phyloP scores from a whole-genome alignment of 2,888 invertebrate genomes.

The Tipula lateralis region DNA sequence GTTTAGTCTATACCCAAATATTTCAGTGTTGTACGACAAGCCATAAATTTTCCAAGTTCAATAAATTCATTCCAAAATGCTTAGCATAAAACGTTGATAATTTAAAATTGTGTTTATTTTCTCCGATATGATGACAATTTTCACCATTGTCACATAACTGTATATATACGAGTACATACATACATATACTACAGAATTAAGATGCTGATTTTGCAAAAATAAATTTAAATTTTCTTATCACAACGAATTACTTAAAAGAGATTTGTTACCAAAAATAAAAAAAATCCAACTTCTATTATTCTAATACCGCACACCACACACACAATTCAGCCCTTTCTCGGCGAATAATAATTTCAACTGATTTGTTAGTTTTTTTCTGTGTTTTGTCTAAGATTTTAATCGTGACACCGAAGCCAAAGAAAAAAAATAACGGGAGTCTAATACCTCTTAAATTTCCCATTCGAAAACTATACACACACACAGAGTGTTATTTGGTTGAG shows the following conservation, averaged over 20 bases:
- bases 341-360: not conserved
- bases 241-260: not conserved
- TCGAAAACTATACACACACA: not conserved
- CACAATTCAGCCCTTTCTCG: not conserved
- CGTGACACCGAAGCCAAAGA: not conserved
- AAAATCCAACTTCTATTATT: not conserved
- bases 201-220: constrained; percentile 1
- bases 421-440: not conserved
- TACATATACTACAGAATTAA: not conserved
- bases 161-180: too few species aligned
- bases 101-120: not conserved
- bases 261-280: not conserved
- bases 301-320: not conserved
- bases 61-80: not conserved
- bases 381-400: not conserved
- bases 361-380: not conserved
- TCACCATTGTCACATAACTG: not conserved
- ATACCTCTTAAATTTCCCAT: not conserved
- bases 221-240: constrained; percentile 24
- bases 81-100: not conserved
- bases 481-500: not conserved
- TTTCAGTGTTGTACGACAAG: too few species aligned
- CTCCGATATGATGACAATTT: not conserved
- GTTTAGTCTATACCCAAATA: too few species aligned
- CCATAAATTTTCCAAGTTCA: not conserved